These are phyloP conservation scores for Arizona elegans DNA, from an alignment of 2,113 vertebrate species.

Conservation along the genomic window DNA sequence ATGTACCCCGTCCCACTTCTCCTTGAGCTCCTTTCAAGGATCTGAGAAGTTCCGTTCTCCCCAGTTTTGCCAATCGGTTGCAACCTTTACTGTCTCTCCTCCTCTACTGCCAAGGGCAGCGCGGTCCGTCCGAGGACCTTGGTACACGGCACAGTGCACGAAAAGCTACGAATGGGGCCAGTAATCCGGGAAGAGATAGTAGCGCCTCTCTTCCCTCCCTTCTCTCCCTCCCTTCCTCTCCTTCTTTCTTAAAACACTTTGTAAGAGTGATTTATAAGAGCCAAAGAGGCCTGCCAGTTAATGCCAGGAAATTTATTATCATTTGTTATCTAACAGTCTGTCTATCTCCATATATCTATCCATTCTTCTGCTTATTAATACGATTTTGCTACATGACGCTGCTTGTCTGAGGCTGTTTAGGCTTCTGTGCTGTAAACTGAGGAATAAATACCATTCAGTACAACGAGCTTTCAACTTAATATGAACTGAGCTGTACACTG, in stretches of 20 bases:
- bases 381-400: conserved; percentile 45
- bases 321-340: conserved; percentile 1
- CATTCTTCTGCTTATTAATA: conserved; percentile 35
- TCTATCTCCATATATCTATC: neutral
- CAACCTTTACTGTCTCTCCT: neutral
- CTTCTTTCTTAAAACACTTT: conserved; percentile 23
- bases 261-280: conserved; percentile 44
- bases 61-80: conserved; percentile 13
- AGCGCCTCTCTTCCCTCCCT: neutral
- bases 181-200: neutral
- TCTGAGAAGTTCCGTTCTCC: conserved; percentile 48
- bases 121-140: neutral
- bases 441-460: neutral
- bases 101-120: conserved; percentile 1
- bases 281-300: conserved; percentile 48
- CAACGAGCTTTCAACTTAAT: neutral
- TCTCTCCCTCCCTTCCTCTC: neutral
- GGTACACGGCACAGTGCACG: neutral
- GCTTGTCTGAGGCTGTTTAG: neutral
- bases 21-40: conserved; percentile 19
- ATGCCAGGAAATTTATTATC: neutral
- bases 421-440: neutral
- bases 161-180: neutral
- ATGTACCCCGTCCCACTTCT: conserved; percentile 4
- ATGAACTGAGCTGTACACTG: neutral